Evolutionary conservation across 1,140 invertebrate genomes (phyloP).

Genomic region (Zaprionus inermis): DNA sequence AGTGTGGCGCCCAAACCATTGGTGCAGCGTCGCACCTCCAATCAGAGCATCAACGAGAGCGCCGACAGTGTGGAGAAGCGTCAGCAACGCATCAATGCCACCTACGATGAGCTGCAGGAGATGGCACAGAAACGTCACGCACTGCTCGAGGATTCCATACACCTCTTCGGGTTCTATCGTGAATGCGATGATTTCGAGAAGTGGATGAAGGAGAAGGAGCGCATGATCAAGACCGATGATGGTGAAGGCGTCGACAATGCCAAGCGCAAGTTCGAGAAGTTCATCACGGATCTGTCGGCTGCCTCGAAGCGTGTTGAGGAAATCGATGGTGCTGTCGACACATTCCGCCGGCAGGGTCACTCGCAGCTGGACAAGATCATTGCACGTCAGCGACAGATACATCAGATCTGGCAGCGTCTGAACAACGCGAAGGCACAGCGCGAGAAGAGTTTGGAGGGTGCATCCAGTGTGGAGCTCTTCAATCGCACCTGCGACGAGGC

Average conservation of each 20-base stretch:
- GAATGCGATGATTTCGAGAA: slow-evolving; percentile 99
- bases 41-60: slow-evolving; percentile 78
- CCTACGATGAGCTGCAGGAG: slow-evolving; percentile 92
- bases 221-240: slow-evolving; percentile 93
- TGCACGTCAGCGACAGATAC: slow-evolving; percentile 92
- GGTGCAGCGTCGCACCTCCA: slow-evolving; percentile 84
- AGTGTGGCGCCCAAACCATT: slow-evolving; percentile 84
- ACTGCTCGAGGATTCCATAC: slow-evolving; percentile 95
- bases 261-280: slow-evolving; percentile 98
- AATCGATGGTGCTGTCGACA: slow-evolving; percentile 94
- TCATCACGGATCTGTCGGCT: slow-evolving; percentile 97
- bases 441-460: slow-evolving; percentile 95
- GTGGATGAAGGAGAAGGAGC: slow-evolving; percentile 98
- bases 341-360: slow-evolving; percentile 93
- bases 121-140: slow-evolving; percentile 91
- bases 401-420: slow-evolving; percentile 94
- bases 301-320: slow-evolving; percentile 95
- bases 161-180: slow-evolving; percentile 96
- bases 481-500: slow-evolving; percentile 96
- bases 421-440: slow-evolving; percentile 95
- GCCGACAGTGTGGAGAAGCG: slow-evolving; percentile 93
- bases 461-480: slow-evolving; percentile 97
- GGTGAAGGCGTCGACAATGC: slow-evolving; percentile 94
- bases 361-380: slow-evolving; percentile 95
- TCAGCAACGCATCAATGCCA: slow-evolving; percentile 91